Conservation (phyloP, 2,113 vertebrate species). For the human region DNA sequence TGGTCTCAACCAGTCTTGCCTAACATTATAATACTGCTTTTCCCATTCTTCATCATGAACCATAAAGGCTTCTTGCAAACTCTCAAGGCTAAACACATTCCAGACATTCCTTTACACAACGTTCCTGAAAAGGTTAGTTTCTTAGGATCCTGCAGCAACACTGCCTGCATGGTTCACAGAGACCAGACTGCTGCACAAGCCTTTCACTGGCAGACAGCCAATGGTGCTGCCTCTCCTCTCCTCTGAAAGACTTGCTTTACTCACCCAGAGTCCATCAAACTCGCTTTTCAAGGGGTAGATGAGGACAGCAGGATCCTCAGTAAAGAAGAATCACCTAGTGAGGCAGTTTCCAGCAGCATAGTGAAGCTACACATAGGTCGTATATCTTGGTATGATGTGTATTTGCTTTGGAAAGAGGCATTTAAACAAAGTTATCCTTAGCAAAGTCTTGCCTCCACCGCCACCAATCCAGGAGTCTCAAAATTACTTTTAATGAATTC, state of each 20-base stretch:
- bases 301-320: constrained; percentile 57
- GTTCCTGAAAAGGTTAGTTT: constrained; percentile 46
- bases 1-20: background rate
- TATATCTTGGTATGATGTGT: constrained; percentile 64
- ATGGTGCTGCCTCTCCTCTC: background rate
- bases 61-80: constrained; percentile 57
- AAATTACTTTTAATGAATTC: constrained; percentile 47
- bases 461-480: background rate
- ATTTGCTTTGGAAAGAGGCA: constrained; percentile 66
- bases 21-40: background rate
- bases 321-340: background rate
- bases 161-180: background rate
- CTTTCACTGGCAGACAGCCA: background rate
- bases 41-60: constrained; percentile 33
- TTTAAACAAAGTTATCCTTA: constrained; percentile 66
- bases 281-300: background rate
- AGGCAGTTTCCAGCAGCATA: constrained; percentile 52
- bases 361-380: constrained; percentile 42
- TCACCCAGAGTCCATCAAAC: background rate
- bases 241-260: constrained; percentile 50
- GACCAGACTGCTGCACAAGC: background rate
- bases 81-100: constrained; percentile 52
- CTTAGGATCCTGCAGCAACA: constrained; percentile 41
- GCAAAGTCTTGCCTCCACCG: constrained; percentile 13
- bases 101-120: constrained; percentile 66